Evolutionary conservation across 1,140 invertebrate genomes (phyloP).

Genomic region (Mya arenaria): DNA sequence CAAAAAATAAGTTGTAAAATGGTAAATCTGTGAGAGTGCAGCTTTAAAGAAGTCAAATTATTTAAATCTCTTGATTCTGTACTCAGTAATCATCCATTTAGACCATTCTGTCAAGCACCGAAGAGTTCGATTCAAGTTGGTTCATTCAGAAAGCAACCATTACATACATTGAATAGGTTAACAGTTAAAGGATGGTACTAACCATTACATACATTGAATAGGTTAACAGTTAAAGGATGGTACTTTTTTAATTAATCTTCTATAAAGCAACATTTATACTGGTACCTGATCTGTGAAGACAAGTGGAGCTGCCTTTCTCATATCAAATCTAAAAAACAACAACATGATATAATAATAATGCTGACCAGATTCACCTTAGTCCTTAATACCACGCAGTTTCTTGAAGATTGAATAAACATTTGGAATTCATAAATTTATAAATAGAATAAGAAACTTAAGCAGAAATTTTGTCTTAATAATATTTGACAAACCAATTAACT

Average conservation of each 20-base stretch:
- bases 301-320: conserved; percentile 59
- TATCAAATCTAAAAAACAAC: conserved; percentile 62
- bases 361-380: conserved; percentile 15
- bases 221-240: background rate
- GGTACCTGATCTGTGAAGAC: conserved; percentile 66
- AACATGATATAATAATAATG: background rate
- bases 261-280: too few relatives aligned
- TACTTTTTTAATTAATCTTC: background rate
- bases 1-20: too few relatives aligned
- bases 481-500: background rate
- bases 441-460: background rate
- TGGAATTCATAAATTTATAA: background rate
- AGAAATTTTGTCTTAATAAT: background rate
- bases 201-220: background rate
- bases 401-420: background rate
- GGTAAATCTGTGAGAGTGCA: too few relatives aligned
- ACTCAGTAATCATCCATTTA: too few relatives aligned
- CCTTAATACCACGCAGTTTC: background rate
- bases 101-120: background rate
- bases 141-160: background rate
- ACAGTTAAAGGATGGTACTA: background rate
- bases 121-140: background rate
- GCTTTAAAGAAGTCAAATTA: too few relatives aligned
- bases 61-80: too few relatives aligned
- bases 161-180: background rate